Percentiles rank a stretch among this genome's conserved stretches.
phyloP scores from a whole-genome alignment of 2,888 invertebrate species.

The Hirtodrosophila confusa region DNA sequence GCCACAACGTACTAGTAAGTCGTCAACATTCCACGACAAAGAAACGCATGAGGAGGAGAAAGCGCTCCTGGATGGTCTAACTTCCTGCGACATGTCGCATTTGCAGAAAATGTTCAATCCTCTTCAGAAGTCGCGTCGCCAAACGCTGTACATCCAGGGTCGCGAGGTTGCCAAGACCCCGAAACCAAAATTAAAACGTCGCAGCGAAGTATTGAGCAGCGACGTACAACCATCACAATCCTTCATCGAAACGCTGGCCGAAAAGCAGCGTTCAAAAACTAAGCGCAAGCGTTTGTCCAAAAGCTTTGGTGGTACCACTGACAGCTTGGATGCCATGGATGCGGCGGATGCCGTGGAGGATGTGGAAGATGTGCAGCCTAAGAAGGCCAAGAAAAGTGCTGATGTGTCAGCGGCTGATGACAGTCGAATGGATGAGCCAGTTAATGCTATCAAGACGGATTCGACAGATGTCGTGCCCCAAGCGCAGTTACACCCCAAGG shows the following conservation, averaged over 20 bases:
- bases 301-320: conserved; percentile 68
- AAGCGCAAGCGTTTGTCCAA: conserved; percentile 76
- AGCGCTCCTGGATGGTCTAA: conserved; percentile 55
- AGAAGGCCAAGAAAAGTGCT: conserved; percentile 17
- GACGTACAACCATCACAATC: conserved; percentile 77
- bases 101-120: conserved; percentile 69
- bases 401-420: not conserved
- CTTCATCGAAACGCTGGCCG: conserved; percentile 72
- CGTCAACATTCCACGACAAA: conserved; percentile 20
- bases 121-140: conserved; percentile 70
- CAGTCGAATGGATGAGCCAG: not conserved
- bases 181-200: conserved; percentile 47
- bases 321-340: conserved; percentile 14
- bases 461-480: not conserved
- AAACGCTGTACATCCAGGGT: conserved; percentile 60
- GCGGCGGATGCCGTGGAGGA: conserved; percentile 11
- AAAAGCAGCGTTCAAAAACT: conserved; percentile 22
- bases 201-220: conserved; percentile 46
- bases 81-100: conserved; percentile 57
- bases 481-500: not conserved
- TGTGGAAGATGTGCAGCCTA: conserved; percentile 26
- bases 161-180: conserved; percentile 31
- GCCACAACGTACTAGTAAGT: conserved; percentile 6
- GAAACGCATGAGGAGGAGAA: conserved; percentile 34
- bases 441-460: not conserved